Percentiles rank a stretch among this genome's conserved stretches.
Conservation (phyloP, 2,888 invertebrate species). For the Nemurella pictetii region DNA sequence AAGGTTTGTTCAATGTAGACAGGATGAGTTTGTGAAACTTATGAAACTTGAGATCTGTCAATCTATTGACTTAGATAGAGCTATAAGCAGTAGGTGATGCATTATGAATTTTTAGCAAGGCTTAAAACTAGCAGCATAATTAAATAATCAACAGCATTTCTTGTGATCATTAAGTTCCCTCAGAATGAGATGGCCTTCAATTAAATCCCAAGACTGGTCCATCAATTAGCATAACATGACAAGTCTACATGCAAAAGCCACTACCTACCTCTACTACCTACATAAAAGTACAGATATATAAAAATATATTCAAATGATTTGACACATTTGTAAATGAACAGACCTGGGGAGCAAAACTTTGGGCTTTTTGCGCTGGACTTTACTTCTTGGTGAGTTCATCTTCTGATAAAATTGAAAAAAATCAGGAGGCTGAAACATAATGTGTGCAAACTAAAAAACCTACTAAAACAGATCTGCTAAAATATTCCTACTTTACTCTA, state of each 20-base stretch:
- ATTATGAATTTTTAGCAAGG: no score
- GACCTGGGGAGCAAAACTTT: not conserved
- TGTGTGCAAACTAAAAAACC: not conserved
- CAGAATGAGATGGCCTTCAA: not conserved
- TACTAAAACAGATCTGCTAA: no score
- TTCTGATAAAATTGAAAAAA: not conserved
- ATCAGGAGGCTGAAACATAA: not conserved
- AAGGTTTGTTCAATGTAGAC: no score
- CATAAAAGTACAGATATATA: not conserved
- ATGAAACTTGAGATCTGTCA: no score
- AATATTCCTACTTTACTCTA: no score
- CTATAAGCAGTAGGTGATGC: no score
- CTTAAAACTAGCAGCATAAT: no score
- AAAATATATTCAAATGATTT: not conserved
- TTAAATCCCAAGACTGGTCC: not conserved
- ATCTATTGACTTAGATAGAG: no score
- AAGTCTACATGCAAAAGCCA: not conserved
- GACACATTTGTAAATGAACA: not conserved
- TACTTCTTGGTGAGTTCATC: not conserved
- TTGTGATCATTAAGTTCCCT: no score
- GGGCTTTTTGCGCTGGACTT: not conserved
- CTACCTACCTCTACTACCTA: not conserved
- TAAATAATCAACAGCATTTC: no score
- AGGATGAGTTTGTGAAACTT: no score
- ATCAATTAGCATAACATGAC: not conserved